Evolutionary conservation across 2,113 vertebrate genomes (phyloP), one percentile per base, ranked within the genome.

Genomic region (Elachura formosa): DNA sequence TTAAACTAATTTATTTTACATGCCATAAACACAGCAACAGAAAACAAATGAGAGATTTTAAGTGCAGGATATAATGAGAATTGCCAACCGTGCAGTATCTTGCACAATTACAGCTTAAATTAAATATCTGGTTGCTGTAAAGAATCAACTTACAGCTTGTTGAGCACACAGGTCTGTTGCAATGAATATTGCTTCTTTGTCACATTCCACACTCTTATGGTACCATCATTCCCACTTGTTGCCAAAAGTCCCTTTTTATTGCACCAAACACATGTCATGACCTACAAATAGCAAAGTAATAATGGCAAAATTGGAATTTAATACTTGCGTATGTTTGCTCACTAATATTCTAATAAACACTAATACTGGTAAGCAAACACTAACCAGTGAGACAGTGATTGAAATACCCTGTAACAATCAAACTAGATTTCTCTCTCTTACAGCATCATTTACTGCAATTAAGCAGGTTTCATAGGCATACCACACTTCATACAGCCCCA

Each of bases 101-200:
- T 34, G 29, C 59, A 86, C 33, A 69, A 46, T 14, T 38, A 38
- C 5, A 74, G 11, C 12, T 84, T 49, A 43, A 52, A 56, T 64
- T 21, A 62, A 79, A 8, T 38, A 77, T 3, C 4, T 21, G 34
- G 20, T 33, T 38, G 8, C 5, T 38, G 55, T 4, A 76, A 64
- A 80, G 20, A 73, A 61, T 36, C 13, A 43, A 97, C 99, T 98
- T 90, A 99, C 99, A 98, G 87, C 97, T 99, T 99, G 72, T 98
- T 99, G 96, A 99, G 99, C 92, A 99, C 97, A 54, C 99, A 99
- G 3, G 99, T 99, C 91, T 99, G 99, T 38, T 99, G 99, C 31
- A 99, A 96, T 7, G 98, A 99, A 94, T 99, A 99, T 26, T 99
- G 99, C 95, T 98, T 99, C 96, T 99, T 99, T 36, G 98, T 99